Base-by-base conservation (phyloP, 2,113 vertebrate species). In the Sebastes schlegelii region DNA sequence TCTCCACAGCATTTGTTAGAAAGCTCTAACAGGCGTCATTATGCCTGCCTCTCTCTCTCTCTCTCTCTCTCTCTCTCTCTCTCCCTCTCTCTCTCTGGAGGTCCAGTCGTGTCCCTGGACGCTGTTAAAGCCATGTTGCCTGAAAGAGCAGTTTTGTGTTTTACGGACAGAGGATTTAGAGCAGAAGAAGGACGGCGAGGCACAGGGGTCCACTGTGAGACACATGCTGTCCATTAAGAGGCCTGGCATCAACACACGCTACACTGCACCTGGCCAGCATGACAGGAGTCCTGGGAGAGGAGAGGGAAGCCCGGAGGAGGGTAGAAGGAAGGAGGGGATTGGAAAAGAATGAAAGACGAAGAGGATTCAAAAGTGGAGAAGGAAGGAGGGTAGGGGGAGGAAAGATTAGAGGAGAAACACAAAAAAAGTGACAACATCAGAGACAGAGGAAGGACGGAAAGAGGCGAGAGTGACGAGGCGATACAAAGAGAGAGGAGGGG, bases 71-170 rank as follows among this genome's bases (percentile, higher is more conserved):
- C 19, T 23, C 34, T 63, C 42, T 23, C 0, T 2, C 21, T 46
- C 4, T 19, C 4, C 9, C 52, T 46, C 54, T 1, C 23, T 77
- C 72, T 73, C 83, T 84, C 77, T n/a, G 52, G 75, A 77, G 73
- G 34, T 54, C n/a, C 57, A 6, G 17, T 16, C 40, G 0, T 7
- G 72, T 82, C 87, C 85, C 86, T 65, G 64, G 73, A 26, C 51
- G 76, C 75, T 61, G 70, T 74, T 81, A 76, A 62, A 89, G 65
- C 40, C 19, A 0, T 85, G 87, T 89, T 87, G 64, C 66, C 79
- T 85, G 68, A 89, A 92, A 94, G 86, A 91, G 89, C 91, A 89
- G 86, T 94, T 93, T 89, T 83, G 88, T 94, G 91, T 92, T 93
- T 88, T 78, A 86, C 19, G 16, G 74, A 77, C 7, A 13, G 77